Evolutionary conservation across 2,888 invertebrate species (phyloP), one percentile per base, ranked within the genome.

Genomic region (Nomada lathburiana): DNA sequence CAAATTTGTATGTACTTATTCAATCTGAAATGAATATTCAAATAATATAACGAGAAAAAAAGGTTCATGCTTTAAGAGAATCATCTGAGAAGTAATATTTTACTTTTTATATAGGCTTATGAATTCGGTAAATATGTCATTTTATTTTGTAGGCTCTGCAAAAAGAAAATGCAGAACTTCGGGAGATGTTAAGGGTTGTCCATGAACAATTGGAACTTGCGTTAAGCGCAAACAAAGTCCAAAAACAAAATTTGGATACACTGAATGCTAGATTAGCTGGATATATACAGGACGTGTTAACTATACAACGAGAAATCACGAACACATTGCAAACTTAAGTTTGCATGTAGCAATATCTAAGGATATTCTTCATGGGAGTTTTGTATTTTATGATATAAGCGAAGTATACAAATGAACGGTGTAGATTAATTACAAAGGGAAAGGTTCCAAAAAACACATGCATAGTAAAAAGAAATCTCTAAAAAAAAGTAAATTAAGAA

Each of bases 191-290:
- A 53, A 96, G 97, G 91, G 94, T 97, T 86, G 96, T 97, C 26
- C 97, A 97, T 92, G 96, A 97, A 83, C 97, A 98, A 94, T 94
- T 97, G 89, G 97, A 97, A 90, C 95, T 97, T 63, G 97, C 97
- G 2, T 94, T 97, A 73, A 96, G 97, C 82, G 96, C 97, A 44
- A 97, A 97, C 92, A 97, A 97, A 93, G 97, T 97, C 26, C 97
- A 97, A 94, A 95, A 97, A 88, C 96, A 97, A 92, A 97, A 97
- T 85, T 95, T 98, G 88, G 96, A 97, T 90, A 97, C 97, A 53
- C 94, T 98, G 88, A 98, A 97, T 94, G 96, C 97, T 89, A 98
- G 98, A 94, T 95, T 98, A 91, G 97, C 97, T 72, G 94, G 96
- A 78, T 96, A 97, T 91, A 96, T 98, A 82, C 97, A 97, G 91